Base-by-base conservation (phyloP, 2,888 invertebrate species). In the Druceiella hillmani region DNA sequence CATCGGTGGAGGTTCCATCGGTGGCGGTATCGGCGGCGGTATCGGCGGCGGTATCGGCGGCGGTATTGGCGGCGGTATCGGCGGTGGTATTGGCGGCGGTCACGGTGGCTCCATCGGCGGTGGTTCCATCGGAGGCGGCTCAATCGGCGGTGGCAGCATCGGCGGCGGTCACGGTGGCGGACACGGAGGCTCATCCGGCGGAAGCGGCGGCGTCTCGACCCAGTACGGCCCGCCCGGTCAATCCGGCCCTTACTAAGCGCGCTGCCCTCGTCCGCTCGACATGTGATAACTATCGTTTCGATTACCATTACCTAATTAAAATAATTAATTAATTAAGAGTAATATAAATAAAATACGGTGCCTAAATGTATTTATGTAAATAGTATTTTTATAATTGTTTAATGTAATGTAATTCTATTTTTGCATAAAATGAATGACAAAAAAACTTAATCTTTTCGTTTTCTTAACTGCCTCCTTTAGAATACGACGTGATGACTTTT, bases 171-270 rank as follows among this genome's bases (percentile, higher is more conserved):
- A 36, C 12, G 53, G 51, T 10, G 46, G 47, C 14, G 49, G 50
- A 24, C 43, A 46, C 36, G 46, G 47, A 25, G 49, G 53, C 39
- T 60, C 58, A 56, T 58, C 50, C 16, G 53, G 55, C 20, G 41
- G 39, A 15, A 53, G 55, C 20, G 41, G 39, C 20, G 64, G 64
- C 35, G 74, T 75, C 54, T 75, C 76, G 70, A 57, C 71, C 52
- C 75, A 68, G 47, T 81, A 81, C 65, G 81, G 81, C 44, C 71
- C 79, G 55, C 81, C 81, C 55, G 78, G 76, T 46, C 76, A 74
- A 55, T 80, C 82, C 55, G 81, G 81, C 57, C 81, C 82, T 47
- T 82, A 82, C 61, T 76, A 76, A 62, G 55, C 49, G 49, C 55
- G 56, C 60, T 22, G 17, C 7, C 29, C 11, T 7, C 62, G 45